Conservation (phyloP, 1,140 invertebrate species). For the Cydia fagiglandana region DNA sequence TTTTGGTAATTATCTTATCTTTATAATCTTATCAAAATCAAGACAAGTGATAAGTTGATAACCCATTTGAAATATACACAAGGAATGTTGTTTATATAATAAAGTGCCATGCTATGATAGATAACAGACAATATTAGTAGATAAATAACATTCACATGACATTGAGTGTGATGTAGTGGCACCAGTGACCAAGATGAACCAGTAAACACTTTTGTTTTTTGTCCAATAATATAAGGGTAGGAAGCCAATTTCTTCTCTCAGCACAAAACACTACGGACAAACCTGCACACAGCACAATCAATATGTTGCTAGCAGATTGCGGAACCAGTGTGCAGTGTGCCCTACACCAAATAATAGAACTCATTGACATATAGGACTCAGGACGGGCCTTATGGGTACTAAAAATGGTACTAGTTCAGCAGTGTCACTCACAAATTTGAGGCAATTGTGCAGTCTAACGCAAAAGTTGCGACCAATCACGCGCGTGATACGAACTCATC, state of each 20-base stretch:
- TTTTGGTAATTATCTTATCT: slow-evolving; percentile 62
- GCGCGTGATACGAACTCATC: too few species aligned
- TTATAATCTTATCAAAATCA: slow-evolving; percentile 29
- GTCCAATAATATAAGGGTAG: background rate
- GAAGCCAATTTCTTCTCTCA: too few species aligned
- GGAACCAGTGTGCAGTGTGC: background rate
- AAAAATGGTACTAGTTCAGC: too few species aligned
- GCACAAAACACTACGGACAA: too few species aligned
- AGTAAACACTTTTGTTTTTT: background rate
- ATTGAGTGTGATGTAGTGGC: background rate
- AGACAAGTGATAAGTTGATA: slow-evolving; percentile 28
- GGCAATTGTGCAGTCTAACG: too few species aligned
- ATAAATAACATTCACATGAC: background rate
- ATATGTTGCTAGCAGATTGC: too few species aligned
- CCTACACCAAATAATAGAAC: background rate
- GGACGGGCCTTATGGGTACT: too few species aligned
- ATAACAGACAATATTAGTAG: background rate
- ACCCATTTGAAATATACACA: background rate
- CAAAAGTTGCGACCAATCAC: too few species aligned
- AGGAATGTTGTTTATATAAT: background rate
- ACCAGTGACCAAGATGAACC: background rate
- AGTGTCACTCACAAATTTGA: too few species aligned
- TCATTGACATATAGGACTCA: too few species aligned
- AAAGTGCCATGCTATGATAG: background rate
- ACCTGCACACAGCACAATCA: too few species aligned